Conservation (phyloP, 1,140 invertebrate species). For the Drosophila neocordata region DNA sequence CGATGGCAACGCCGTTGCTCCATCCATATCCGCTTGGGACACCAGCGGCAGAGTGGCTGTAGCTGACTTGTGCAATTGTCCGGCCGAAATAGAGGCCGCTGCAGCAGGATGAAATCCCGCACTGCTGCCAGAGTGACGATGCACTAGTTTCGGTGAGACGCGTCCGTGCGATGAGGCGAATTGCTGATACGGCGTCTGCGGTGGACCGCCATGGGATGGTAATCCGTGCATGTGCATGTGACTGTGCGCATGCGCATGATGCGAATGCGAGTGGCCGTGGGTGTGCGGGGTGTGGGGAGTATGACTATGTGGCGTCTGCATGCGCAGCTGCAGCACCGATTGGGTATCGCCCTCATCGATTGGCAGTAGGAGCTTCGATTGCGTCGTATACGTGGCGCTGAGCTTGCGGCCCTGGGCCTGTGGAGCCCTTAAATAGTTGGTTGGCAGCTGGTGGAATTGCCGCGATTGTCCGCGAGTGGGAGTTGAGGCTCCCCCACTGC, state of each 20-base stretch:
- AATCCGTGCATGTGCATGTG: slow-evolving; percentile 27
- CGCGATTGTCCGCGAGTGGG: slow-evolving; percentile 83
- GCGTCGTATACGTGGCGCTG: slow-evolving; percentile 79
- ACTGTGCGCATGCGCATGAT: slow-evolving; percentile 35
- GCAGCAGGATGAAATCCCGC: slow-evolving; percentile 54
- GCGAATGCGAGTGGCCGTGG: slow-evolving; percentile 53
- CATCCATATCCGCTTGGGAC: slow-evolving; percentile 65
- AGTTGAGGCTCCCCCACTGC: slow-evolving; percentile 68
- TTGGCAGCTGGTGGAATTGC: slow-evolving; percentile 84
- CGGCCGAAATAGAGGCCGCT: slow-evolving; percentile 24
- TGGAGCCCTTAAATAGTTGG: slow-evolving; percentile 81
- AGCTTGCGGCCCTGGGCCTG: slow-evolving; percentile 76
- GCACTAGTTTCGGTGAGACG: slow-evolving; percentile 76
- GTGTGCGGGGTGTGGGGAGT: slow-evolving; percentile 49
- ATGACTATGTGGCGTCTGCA: slow-evolving; percentile 39
- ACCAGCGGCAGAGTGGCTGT: slow-evolving; percentile 79
- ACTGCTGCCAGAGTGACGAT: slow-evolving; percentile 76
- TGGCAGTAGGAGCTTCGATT: slow-evolving; percentile 82
- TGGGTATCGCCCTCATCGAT: slow-evolving; percentile 80
- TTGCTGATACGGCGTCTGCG: slow-evolving; percentile 72
- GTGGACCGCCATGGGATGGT: slow-evolving; percentile 1
- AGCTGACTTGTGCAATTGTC: slow-evolving; percentile 79
- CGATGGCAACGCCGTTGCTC: slow-evolving; percentile 66
- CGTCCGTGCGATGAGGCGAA: slow-evolving; percentile 71
- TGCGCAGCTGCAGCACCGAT: slow-evolving; percentile 77